These are phyloP conservation scores for Trichonephila inaurata DNA, from an alignment of 1,140 invertebrate species.

Conservation along the genomic window DNA sequence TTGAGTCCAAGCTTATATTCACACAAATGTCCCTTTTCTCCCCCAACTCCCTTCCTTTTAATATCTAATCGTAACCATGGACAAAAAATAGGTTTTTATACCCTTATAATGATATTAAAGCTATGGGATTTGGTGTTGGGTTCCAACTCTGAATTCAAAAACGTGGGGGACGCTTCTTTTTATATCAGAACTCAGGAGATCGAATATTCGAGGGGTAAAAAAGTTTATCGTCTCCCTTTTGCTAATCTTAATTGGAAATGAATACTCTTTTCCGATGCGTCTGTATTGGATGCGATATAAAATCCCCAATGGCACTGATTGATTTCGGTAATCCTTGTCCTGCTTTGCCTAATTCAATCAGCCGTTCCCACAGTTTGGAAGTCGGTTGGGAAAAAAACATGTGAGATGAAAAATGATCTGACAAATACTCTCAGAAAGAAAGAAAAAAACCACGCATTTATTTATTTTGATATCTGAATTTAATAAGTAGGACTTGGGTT, in stretches of 20 bases:
- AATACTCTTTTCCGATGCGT: background rate
- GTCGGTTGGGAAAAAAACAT: background rate
- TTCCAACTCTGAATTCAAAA: background rate
- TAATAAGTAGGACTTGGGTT: too few relatives aligned
- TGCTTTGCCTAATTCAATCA: background rate
- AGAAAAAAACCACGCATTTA: too few relatives aligned
- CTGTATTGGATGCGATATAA: background rate
- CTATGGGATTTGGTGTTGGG: background rate
- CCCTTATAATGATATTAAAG: background rate
- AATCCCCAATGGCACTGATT: background rate
- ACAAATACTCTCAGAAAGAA: too few relatives aligned
- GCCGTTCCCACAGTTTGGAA: background rate
- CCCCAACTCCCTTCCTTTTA: too few relatives aligned
- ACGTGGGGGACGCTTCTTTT: background rate
- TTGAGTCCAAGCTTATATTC: background rate
- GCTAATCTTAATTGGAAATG: background rate
- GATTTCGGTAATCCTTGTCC: background rate
- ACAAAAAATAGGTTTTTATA: background rate
- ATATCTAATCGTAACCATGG: too few relatives aligned
- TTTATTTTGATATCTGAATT: too few relatives aligned
- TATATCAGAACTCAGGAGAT: background rate
- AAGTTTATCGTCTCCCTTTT: background rate
- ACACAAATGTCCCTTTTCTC: too few relatives aligned
- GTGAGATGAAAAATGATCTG: too few relatives aligned
- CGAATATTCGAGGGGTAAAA: background rate